phyloP scores from a whole-genome alignment of 2,888 invertebrate species.

The Brachyptera risi region DNA sequence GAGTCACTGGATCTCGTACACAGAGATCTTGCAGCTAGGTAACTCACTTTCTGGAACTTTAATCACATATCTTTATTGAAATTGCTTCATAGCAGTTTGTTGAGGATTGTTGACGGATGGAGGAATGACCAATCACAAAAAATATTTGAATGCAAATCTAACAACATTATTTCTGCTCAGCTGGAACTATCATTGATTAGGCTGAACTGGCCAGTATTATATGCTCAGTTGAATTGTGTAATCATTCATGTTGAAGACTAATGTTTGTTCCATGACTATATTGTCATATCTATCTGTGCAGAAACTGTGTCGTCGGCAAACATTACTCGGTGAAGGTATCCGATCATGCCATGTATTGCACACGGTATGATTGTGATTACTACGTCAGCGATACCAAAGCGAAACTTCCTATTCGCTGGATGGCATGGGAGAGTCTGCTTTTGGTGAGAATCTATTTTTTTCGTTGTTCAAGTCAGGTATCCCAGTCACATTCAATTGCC shows the following conservation, averaged over 20 bases:
- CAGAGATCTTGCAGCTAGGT: conserved; percentile 83
- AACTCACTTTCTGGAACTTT: too few relatives aligned
- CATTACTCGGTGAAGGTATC: conserved; percentile 74
- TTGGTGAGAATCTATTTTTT: conserved; percentile 53
- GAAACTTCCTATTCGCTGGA: conserved; percentile 84
- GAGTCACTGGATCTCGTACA: conserved; percentile 87
- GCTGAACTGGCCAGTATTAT: too few relatives aligned
- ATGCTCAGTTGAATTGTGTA: background rate
- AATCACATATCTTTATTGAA: too few relatives aligned
- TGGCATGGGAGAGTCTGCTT: conserved; percentile 87
- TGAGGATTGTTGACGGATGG: too few relatives aligned
- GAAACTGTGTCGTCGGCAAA: conserved; percentile 83
- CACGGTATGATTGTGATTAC: conserved; percentile 74
- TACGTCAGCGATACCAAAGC: conserved; percentile 78
- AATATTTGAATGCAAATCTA: too few relatives aligned
- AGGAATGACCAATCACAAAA: too few relatives aligned
- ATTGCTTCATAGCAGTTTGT: too few relatives aligned
- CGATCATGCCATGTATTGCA: conserved; percentile 83
- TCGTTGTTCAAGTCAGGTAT: too few relatives aligned
- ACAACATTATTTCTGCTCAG: too few relatives aligned
- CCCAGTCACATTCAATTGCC: too few relatives aligned
- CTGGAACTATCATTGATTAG: too few relatives aligned
- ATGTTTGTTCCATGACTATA: conserved; percentile 13
- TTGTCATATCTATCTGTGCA: conserved; percentile 42
- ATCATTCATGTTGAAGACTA: background rate